Percentiles rank a stretch among this genome's conserved stretches.
Conservation (phyloP, 2,113 vertebrate species). For the Xenopus laevis region DNA sequence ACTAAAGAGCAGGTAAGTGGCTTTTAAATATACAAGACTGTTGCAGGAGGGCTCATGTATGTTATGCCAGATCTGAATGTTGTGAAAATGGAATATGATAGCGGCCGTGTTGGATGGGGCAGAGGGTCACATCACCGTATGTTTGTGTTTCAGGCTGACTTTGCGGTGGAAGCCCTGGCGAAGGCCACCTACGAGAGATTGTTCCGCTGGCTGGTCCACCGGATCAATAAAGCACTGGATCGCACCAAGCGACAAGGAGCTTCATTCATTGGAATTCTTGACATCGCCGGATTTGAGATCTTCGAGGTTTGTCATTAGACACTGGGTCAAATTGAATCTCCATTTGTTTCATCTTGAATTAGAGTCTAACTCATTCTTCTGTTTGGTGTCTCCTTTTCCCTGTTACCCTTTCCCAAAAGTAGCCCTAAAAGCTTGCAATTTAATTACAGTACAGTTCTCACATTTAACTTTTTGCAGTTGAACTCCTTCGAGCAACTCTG, state of each 20-base stretch:
- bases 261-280: constrained; percentile 95
- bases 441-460: background rate
- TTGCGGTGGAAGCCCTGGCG: constrained; percentile 91
- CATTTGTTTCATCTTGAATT: background rate
- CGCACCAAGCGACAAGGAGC: constrained; percentile 95
- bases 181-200: constrained; percentile 96
- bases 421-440: no score
- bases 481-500: constrained; percentile 98
- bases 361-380: background rate
- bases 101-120: no score
- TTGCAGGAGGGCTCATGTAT: no score
- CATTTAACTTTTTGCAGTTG: constrained; percentile 62
- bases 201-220: constrained; percentile 96
- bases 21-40: no score
- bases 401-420: no score
- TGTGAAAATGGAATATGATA: no score
- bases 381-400: no score
- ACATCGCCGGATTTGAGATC: constrained; percentile 97
- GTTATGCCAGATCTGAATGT: no score
- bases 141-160: constrained; percentile 79
- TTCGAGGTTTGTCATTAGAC: constrained; percentile 77
- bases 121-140: background rate
- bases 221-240: constrained; percentile 95
- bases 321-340: background rate
- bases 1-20: constrained; percentile 93